Conservation (phyloP, 2,797 vertebrate genomes). For the Fundulus diaphanus region DNA sequence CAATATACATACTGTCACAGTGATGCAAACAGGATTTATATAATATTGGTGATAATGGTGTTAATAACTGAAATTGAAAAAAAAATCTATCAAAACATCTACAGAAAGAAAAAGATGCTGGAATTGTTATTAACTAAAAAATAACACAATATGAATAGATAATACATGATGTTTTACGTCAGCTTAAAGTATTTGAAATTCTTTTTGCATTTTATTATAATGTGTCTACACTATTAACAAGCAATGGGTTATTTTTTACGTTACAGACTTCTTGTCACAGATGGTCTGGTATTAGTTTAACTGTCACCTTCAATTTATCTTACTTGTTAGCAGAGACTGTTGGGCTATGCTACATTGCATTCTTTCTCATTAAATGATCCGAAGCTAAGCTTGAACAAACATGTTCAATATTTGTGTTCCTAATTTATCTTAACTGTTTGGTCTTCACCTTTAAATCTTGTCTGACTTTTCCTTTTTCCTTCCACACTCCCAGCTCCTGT, state of each 20-base stretch:
- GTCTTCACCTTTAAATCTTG: not conserved
- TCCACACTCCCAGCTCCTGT: not conserved
- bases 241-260: not conserved
- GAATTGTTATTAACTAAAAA: too few species aligned
- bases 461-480: conserved; percentile 7
- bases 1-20: not conserved
- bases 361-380: too few species aligned
- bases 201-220: not conserved
- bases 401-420: not conserved
- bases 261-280: not conserved
- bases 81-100: not conserved
- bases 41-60: not conserved
- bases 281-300: not conserved
- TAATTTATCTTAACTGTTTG: not conserved
- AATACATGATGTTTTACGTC: not conserved
- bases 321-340: not conserved
- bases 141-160: not conserved
- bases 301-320: not conserved
- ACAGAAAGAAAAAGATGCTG: too few species aligned
- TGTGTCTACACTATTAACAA: not conserved
- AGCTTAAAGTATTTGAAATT: not conserved
- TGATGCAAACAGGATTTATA: not conserved
- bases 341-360: too few species aligned
- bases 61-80: too few species aligned
- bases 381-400: not conserved